These are phyloP conservation scores for Xiphorhynchus elegans DNA, from an alignment of 2,113 vertebrate species.

Conservation along the genomic window DNA sequence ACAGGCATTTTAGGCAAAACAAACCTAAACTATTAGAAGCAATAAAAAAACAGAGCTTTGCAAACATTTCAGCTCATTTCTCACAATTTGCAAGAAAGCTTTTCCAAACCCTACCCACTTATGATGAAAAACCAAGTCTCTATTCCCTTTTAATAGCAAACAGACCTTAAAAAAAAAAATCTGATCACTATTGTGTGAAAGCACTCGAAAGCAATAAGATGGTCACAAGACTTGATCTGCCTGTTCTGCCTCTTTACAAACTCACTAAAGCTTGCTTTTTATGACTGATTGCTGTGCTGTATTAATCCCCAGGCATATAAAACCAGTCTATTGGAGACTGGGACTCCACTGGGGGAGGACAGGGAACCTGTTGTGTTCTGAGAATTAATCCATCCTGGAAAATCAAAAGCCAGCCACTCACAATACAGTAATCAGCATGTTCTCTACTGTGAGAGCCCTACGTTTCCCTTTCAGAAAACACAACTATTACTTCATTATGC, in stretches of 20 bases:
- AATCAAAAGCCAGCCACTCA: slow-evolving; percentile 87
- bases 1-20: background rate
- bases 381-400: slow-evolving; percentile 77
- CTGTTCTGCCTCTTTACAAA: slow-evolving; percentile 73
- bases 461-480: slow-evolving; percentile 81
- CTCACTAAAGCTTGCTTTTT: slow-evolving; percentile 75
- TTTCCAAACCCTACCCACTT: background rate
- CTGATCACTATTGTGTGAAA: slow-evolving; percentile 72
- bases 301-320: slow-evolving; percentile 82
- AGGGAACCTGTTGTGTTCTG: slow-evolving; percentile 80
- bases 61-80: background rate
- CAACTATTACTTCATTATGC: slow-evolving; percentile 71
- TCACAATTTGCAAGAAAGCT: background rate
- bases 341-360: slow-evolving; percentile 74
- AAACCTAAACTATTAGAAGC: background rate
- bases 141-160: slow-evolving; percentile 66
- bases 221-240: slow-evolving; percentile 79
- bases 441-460: slow-evolving; percentile 81
- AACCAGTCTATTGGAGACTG: slow-evolving; percentile 78
- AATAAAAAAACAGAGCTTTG: background rate
- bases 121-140: slow-evolving; percentile 64
- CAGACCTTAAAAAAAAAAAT: background rate
- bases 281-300: slow-evolving; percentile 79
- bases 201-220: slow-evolving; percentile 72
- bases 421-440: slow-evolving; percentile 88